These are phyloP conservation scores for Haliclona indistincta DNA, from an alignment of 37 sponge, comb jelly and placozoan species.

Conservation along the genomic window DNA sequence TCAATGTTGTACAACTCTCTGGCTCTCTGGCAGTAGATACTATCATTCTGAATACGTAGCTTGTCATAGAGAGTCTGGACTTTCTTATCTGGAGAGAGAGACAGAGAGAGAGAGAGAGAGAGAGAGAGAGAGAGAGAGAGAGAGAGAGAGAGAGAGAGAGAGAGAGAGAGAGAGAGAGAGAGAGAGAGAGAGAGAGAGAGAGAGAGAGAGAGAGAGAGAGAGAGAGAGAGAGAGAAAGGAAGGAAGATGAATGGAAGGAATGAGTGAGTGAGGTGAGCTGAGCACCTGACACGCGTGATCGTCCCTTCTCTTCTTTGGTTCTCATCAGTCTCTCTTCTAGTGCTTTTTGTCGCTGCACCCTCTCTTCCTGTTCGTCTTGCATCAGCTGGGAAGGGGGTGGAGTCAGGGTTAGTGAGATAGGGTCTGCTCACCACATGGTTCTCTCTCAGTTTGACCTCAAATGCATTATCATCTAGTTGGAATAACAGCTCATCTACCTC, in stretches of 20 bases:
- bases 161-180: no score
- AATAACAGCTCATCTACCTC: slow-evolving; percentile 55
- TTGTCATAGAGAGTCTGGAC: slow-evolving; percentile 61
- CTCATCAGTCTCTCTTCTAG: slow-evolving; percentile 50
- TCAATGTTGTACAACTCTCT: slow-evolving; percentile 41
- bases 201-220: not conserved
- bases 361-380: slow-evolving; percentile 68
- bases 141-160: slow-evolving; percentile 1
- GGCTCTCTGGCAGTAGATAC: slow-evolving; percentile 68
- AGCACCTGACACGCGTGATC: slow-evolving; percentile 40
- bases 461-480: slow-evolving; percentile 75
- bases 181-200: no score
- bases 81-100: slow-evolving; percentile 36
- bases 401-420: not conserved
- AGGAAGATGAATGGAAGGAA: not conserved
- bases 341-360: slow-evolving; percentile 32
- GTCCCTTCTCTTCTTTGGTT: slow-evolving; percentile 22
- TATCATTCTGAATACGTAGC: slow-evolving; percentile 54
- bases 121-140: not conserved
- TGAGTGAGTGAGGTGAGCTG: not conserved
- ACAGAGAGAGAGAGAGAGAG: not conserved
- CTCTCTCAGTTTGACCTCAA: slow-evolving; percentile 86
- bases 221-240: not conserved
- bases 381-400: slow-evolving; percentile 45
- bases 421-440: slow-evolving; percentile 68